phyloP scores from a whole-genome alignment of 2,888 invertebrate genomes.

The Mythimna vitellina region DNA sequence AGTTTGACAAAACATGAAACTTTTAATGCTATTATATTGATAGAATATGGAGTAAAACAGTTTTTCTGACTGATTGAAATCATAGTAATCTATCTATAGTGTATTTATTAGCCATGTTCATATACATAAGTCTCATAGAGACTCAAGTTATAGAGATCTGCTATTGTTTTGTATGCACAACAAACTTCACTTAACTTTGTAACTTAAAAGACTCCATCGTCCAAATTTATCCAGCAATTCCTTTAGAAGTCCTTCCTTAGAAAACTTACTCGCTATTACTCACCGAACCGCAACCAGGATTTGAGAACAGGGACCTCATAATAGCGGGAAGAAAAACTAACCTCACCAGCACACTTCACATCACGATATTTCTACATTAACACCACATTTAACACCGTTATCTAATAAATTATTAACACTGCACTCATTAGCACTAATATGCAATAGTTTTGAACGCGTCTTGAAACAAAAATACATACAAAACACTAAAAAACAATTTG shows the following conservation, averaged over 20 bases:
- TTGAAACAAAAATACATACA: slow-evolving; percentile 70
- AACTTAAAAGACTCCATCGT: slow-evolving; percentile 4
- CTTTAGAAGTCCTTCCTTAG: slow-evolving; percentile 80
- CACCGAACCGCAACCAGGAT: slow-evolving; percentile 85
- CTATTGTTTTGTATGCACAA: slow-evolving; percentile 28
- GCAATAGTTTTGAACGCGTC: slow-evolving; percentile 46
- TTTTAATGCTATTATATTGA: not conserved
- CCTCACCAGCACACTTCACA: slow-evolving; percentile 80
- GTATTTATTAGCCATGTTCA: slow-evolving; percentile 54
- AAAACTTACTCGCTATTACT: slow-evolving; percentile 87
- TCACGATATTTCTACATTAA: slow-evolving; percentile 66
- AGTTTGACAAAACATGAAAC: not conserved
- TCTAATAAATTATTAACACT: slow-evolving; percentile 46
- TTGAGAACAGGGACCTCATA: slow-evolving; percentile 72
- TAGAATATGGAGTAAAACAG: slow-evolving; percentile 7
- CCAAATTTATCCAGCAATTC: slow-evolving; percentile 9
- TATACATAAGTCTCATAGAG: slow-evolving; percentile 41
- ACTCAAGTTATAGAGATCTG: slow-evolving; percentile 50
- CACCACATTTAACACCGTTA: slow-evolving; percentile 49
- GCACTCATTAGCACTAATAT: slow-evolving; percentile 48
- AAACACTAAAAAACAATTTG: slow-evolving; percentile 85
- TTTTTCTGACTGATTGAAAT: not conserved
- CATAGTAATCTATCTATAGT: not conserved
- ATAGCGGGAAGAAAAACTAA: slow-evolving; percentile 89
- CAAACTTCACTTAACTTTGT: slow-evolving; percentile 50